Conservation (phyloP, 1,140 invertebrate genomes). For the Tetragonula clypearis region DNA sequence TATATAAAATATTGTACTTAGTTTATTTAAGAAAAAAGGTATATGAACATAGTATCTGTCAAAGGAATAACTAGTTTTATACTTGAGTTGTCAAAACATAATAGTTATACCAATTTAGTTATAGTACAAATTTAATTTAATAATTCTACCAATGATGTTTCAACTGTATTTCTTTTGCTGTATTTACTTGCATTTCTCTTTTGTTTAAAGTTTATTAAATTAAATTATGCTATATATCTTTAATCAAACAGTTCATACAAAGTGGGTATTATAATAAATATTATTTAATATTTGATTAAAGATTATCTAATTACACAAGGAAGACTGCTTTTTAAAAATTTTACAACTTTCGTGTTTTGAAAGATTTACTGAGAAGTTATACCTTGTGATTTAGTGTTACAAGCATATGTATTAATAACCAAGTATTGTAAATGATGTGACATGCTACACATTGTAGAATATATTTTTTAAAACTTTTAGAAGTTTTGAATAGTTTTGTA, state of each 20-base stretch:
- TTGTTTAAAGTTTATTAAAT: not conserved
- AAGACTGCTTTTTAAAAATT: not conserved
- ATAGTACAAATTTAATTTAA: constrained; percentile 43
- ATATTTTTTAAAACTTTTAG: constrained; percentile 34
- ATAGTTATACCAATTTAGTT: constrained; percentile 20
- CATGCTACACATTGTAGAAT: constrained; percentile 25
- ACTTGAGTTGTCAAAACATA: not conserved
- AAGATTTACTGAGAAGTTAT: constrained; percentile 9
- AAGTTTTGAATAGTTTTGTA: constrained; percentile 50
- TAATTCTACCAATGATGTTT: constrained; percentile 4
- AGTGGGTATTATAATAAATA: constrained; percentile 2
- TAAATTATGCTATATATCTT: constrained; percentile 14
- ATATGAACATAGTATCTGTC: constrained; percentile 3
- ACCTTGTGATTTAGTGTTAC: constrained; percentile 8
- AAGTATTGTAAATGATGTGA: constrained; percentile 43
- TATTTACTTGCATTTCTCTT: not conserved
- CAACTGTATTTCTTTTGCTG: not conserved
- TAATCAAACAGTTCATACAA: constrained; percentile 31
- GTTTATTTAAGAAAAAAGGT: constrained; percentile 30
- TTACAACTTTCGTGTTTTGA: not conserved
- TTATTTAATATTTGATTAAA: not conserved
- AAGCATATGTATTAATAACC: constrained; percentile 31
- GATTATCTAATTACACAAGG: not conserved
- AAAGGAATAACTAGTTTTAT: constrained; percentile 20
- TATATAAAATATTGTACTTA: constrained; percentile 58